phyloP scores from a whole-genome alignment of 2,797 vertebrate genomes.

The Anguilla marmorata region DNA sequence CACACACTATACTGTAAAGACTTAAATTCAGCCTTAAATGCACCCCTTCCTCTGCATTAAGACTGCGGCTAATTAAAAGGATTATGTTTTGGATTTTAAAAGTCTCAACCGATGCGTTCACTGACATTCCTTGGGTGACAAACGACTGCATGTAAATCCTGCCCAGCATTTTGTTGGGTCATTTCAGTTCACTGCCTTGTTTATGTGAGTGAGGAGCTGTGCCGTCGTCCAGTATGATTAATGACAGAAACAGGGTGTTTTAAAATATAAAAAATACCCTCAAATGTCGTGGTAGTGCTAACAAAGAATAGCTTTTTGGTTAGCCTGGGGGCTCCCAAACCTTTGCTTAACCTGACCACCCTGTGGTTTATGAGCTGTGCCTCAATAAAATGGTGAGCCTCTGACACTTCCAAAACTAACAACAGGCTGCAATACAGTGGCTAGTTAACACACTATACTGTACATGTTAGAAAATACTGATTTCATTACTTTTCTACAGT shows the following conservation, averaged over 20 bases:
- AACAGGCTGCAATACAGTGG: not conserved
- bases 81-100: conserved; percentile 28
- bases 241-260: no score
- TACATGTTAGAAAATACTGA: not conserved
- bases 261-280: not conserved
- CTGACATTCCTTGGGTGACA: not conserved
- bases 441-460: not conserved
- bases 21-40: not conserved
- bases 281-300: not conserved
- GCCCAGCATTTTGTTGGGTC: not conserved
- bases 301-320: not conserved
- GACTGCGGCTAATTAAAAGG: conserved; percentile 19
- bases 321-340: not conserved
- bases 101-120: conserved; percentile 10
- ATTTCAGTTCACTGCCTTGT: conserved; percentile 10
- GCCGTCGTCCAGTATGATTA: not conserved
- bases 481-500: not conserved
- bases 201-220: conserved; percentile 1
- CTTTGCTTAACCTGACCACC: not conserved
- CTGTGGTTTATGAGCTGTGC: not conserved
- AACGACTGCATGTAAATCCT: not conserved
- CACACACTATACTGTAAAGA: conserved; percentile 6
- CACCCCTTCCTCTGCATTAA: conserved; percentile 4
- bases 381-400: not conserved
- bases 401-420: not conserved